A percentile compares a stretch with the other conserved stretches of the same genome.
Evolutionary conservation across 2,888 invertebrate species (phyloP).

Genomic region (Fissipunctia ypsillon): DNA sequence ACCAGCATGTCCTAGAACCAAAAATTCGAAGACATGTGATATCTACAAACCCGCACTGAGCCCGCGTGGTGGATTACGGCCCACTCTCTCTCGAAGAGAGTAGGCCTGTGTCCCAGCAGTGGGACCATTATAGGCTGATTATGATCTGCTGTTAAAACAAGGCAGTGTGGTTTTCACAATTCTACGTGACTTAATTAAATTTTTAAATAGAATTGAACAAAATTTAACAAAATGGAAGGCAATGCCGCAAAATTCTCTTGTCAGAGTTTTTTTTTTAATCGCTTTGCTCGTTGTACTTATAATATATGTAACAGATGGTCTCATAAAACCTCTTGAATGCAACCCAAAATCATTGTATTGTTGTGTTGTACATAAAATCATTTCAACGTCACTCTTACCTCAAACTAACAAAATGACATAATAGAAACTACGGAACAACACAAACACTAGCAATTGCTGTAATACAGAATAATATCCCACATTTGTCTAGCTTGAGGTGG

Average conservation of each 20-base stretch:
- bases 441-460: constrained; percentile 39
- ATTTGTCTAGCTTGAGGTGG: constrained; percentile 45
- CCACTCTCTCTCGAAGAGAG: too few relatives aligned
- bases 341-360: neutral
- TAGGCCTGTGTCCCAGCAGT: too few relatives aligned
- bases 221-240: neutral
- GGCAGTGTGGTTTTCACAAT: neutral
- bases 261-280: neutral
- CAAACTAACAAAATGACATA: neutral
- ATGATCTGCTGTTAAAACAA: neutral
- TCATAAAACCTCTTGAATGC: neutral
- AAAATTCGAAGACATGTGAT: too few relatives aligned
- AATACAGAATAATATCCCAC: constrained; percentile 52
- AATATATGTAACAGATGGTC: neutral
- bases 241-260: neutral
- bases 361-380: neutral
- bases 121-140: too few relatives aligned
- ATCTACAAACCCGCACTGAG: too few relatives aligned
- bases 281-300: neutral
- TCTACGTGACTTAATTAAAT: neutral
- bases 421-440: constrained; percentile 1
- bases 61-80: too few relatives aligned
- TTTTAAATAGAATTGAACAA: neutral
- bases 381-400: neutral
- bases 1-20: too few relatives aligned